phyloP scores from a whole-genome alignment of 2,888 invertebrate species.

The Argynnis bischoffii region DNA sequence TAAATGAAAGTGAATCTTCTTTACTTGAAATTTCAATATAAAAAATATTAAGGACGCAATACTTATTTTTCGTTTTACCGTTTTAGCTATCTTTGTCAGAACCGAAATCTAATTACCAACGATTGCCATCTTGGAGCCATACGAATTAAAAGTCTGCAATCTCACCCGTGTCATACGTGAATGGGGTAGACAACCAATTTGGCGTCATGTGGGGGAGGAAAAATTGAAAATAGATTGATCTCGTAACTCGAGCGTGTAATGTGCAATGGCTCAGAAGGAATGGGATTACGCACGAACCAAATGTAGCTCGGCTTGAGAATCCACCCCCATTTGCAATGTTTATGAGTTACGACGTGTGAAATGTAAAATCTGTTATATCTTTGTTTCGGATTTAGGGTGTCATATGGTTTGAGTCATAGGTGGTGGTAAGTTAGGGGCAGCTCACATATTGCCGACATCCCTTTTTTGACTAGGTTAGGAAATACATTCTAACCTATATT shows the following conservation, averaged over 20 bases:
- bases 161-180: conserved; percentile 58
- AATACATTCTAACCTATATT: no score
- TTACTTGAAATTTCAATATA: no score
- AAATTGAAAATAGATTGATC: conserved; percentile 79
- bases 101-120: neutral
- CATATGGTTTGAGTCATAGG: neutral
- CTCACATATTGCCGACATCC: no score
- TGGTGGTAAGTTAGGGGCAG: neutral
- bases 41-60: no score
- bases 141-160: conserved; percentile 60
- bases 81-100: no score
- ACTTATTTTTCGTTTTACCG: no score
- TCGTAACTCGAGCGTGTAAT: conserved; percentile 60
- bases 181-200: conserved; percentile 69
- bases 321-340: conserved; percentile 8
- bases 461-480: no score
- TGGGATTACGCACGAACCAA: conserved; percentile 56
- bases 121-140: conserved; percentile 38
- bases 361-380: conserved; percentile 11
- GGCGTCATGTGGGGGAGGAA: conserved; percentile 55
- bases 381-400: neutral
- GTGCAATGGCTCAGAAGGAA: conserved; percentile 67
- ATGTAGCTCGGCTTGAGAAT: conserved; percentile 37
- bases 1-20: no score
- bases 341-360: conserved; percentile 14